Base-by-base conservation (phyloP, 2,888 invertebrate genomes). In the Callimorpha dominula region DNA sequence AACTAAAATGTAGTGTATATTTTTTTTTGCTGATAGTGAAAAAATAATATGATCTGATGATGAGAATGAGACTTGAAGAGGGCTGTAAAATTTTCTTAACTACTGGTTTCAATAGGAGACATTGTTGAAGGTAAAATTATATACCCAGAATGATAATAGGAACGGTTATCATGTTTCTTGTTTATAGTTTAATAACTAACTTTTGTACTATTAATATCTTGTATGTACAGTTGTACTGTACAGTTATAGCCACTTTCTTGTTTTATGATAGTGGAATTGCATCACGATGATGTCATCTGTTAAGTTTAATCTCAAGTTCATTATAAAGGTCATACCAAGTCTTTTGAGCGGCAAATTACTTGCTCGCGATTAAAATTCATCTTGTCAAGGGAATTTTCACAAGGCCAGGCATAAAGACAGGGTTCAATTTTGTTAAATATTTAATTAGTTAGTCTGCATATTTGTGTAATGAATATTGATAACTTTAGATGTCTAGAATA, bases 251-350 rank as follows among this genome's bases (percentile, higher is more conserved):
- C 14, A 60, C 60, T 31, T 31, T 60, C 60, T 60, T 31, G 60
- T 60, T 60, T 31, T 31, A 60, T 42, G 42, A 43, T 52, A 17
- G 54, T 65, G 15, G 46, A 65, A 65, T 11, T n/a, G 7, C 42
- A 65, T 49, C n/a, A 46, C 20, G 8, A 49, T 2, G 15, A 20
- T 49, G 65, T 14, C 43, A 50, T 52, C 62, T 42, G 66, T 42
- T 49, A 31, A 50, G 42, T 50, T 60, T 31, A 14, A 63, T 43
- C 67, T 65, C 67, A 75, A 75, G 70, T 70, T 72, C 67, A 72
- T 64, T 67, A 60, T 40, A 68, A 72, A 75, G 70, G 72, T 72
- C 62, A 70, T 7, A 70, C 60, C 65, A 57, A 70, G 62, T 63
- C 50, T 57, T 67, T 52, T 63, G 43, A 62, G 15, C 52, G 17